phyloP scores from a whole-genome alignment of 2,797 vertebrate species.

The Graptemys geographica region DNA sequence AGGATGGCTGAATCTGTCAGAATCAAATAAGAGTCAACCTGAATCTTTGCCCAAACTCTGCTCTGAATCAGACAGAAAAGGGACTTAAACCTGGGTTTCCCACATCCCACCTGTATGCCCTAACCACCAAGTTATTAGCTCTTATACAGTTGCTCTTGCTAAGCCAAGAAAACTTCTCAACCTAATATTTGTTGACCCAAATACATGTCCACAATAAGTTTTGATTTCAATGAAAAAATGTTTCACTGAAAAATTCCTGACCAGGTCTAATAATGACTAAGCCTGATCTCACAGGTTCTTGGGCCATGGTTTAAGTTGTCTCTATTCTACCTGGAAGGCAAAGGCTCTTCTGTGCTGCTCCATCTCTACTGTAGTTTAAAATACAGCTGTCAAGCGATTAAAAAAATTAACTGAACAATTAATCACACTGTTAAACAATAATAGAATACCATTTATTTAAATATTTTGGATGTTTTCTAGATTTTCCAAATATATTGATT shows the following conservation, averaged over 20 bases:
- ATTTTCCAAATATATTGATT: too few species aligned
- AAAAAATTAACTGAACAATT: too few species aligned
- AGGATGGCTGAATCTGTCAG: neutral
- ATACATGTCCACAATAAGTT: neutral
- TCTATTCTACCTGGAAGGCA: neutral
- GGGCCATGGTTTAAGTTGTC: neutral
- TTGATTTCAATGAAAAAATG: neutral
- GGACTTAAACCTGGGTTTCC: neutral
- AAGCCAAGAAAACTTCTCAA: neutral
- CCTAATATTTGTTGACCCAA: neutral
- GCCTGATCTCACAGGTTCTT: neutral
- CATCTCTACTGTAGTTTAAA: too few species aligned
- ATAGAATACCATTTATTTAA: too few species aligned
- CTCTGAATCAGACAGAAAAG: neutral
- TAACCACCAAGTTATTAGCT: neutral
- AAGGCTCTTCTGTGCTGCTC: too few species aligned
- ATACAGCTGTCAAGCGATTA: too few species aligned
- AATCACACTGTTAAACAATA: too few species aligned
- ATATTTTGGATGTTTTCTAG: too few species aligned
- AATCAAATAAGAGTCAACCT: neutral
- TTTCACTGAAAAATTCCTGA: neutral
- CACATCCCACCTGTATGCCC: neutral
- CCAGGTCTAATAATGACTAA: neutral
- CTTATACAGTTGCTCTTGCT: neutral
- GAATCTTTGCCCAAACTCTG: neutral